Conservation (phyloP, 2,797 vertebrate species). For the Eleutherodactylus coqui region DNA sequence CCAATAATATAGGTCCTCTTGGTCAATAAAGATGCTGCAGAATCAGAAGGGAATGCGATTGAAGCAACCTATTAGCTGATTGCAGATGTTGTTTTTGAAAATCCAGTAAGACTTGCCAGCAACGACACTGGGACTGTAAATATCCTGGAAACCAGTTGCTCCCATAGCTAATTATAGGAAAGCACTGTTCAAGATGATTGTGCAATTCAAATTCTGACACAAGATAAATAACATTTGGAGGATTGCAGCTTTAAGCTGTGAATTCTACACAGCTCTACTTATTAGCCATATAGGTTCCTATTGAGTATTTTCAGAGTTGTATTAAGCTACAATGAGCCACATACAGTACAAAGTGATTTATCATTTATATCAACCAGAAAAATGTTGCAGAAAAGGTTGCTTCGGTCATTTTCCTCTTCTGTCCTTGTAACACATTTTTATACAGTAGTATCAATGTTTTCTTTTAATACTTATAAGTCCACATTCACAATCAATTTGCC, state of each 20-base stretch:
- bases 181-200: slow-evolving; percentile 30
- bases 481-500: neutral
- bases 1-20: slow-evolving; percentile 10
- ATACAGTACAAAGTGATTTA: slow-evolving; percentile 19
- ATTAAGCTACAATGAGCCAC: slow-evolving; percentile 13
- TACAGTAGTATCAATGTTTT: neutral
- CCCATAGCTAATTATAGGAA: slow-evolving; percentile 50
- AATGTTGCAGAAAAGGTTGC: neutral
- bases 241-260: slow-evolving; percentile 30
- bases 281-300: slow-evolving; percentile 24
- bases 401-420: slow-evolving; percentile 6
- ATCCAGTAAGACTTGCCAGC: slow-evolving; percentile 28
- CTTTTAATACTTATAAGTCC: neutral
- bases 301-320: slow-evolving; percentile 28
- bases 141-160: slow-evolving; percentile 42
- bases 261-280: slow-evolving; percentile 11
- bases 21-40: slow-evolving; percentile 38
- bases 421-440: neutral
- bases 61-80: slow-evolving; percentile 35
- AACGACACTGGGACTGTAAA: slow-evolving; percentile 35
- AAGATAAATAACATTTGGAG: slow-evolving; percentile 44
- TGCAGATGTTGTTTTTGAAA: slow-evolving; percentile 33
- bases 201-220: slow-evolving; percentile 8
- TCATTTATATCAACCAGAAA: slow-evolving; percentile 26
- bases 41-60: slow-evolving; percentile 34